Evolutionary conservation across 2,888 invertebrate species (phyloP).

Genomic region (Aelia acuminata): DNA sequence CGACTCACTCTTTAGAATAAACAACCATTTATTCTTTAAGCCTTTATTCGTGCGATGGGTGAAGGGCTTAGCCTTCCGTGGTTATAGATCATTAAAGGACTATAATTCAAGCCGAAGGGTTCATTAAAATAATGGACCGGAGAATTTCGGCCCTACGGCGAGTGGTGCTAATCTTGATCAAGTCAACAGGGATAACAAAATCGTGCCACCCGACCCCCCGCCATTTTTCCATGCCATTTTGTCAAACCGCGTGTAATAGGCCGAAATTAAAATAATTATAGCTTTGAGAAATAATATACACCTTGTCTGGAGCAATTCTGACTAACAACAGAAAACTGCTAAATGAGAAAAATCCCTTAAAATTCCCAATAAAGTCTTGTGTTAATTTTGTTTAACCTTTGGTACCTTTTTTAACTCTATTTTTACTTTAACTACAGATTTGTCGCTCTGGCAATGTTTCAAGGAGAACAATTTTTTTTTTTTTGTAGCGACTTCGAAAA

Average conservation of each 20-base stretch:
- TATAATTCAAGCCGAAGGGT: slow-evolving; percentile 33
- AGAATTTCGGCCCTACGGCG: background rate
- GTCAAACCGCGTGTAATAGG: slow-evolving; percentile 9
- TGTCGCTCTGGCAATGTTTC: no score
- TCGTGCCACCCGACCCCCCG: background rate
- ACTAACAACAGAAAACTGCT: background rate
- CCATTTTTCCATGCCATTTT: slow-evolving; percentile 41
- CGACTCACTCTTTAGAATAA: background rate
- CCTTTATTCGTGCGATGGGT: background rate
- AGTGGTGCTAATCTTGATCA: background rate
- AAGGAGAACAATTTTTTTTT: no score
- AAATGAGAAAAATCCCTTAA: background rate
- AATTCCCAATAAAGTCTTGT: no score
- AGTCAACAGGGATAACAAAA: slow-evolving; percentile 44
- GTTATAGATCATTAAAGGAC: slow-evolving; percentile 39
- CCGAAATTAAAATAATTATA: slow-evolving; percentile 3
- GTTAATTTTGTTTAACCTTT: no score
- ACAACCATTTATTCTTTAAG: slow-evolving; percentile 35
- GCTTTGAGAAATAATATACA: background rate
- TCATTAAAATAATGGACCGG: slow-evolving; percentile 34
- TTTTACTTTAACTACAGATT: no score
- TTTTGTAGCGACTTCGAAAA: no score
- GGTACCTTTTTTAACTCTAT: no score
- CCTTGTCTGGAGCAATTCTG: background rate
- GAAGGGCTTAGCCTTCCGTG: slow-evolving; percentile 11